Percentiles rank a stretch among this genome's conserved stretches.
Conservation (phyloP, 2,888 invertebrate genomes). For the Barypeithes pellucidus region DNA sequence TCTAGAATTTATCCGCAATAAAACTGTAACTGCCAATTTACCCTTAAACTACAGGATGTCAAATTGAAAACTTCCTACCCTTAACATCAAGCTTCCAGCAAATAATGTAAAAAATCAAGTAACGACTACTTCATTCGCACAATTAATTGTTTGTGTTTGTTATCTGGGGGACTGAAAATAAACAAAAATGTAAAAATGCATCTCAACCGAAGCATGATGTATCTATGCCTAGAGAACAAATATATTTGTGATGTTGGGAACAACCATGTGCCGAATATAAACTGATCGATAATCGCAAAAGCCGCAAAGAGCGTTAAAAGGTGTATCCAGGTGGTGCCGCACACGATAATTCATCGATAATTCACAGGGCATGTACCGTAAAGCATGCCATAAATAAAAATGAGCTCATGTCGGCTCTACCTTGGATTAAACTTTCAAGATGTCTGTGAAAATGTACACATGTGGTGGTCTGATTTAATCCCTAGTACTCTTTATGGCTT, state of each 20-base stretch:
- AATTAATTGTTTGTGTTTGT: too few species aligned
- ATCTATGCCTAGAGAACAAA: constrained; percentile 13
- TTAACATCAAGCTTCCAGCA: too few species aligned
- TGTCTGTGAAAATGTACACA: constrained; percentile 36
- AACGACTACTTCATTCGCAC: too few species aligned
- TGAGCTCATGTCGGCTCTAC: constrained; percentile 23
- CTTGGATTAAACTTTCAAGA: constrained; percentile 39
- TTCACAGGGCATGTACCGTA: constrained; percentile 54
- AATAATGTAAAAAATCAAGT: too few species aligned
- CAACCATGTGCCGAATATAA: constrained; percentile 35
- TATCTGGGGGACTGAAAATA: too few species aligned
- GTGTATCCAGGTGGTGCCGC: constrained; percentile 60
- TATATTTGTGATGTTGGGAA: constrained; percentile 43
- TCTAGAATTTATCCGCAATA: too few species aligned
- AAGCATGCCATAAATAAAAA: constrained; percentile 45
- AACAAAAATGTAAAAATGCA: too few species aligned
- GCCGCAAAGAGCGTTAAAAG: constrained; percentile 56
- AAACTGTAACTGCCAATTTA: too few species aligned
- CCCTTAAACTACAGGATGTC: too few species aligned
- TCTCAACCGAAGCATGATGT: neutral
- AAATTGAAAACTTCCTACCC: too few species aligned
- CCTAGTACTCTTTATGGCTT: neutral
- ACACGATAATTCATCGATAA: constrained; percentile 61
- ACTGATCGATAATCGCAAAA: constrained; percentile 19
- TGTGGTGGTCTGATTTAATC: constrained; percentile 36